phyloP scores from a whole-genome alignment of 2,113 vertebrate genomes.

The Emydura subglobosa region DNA sequence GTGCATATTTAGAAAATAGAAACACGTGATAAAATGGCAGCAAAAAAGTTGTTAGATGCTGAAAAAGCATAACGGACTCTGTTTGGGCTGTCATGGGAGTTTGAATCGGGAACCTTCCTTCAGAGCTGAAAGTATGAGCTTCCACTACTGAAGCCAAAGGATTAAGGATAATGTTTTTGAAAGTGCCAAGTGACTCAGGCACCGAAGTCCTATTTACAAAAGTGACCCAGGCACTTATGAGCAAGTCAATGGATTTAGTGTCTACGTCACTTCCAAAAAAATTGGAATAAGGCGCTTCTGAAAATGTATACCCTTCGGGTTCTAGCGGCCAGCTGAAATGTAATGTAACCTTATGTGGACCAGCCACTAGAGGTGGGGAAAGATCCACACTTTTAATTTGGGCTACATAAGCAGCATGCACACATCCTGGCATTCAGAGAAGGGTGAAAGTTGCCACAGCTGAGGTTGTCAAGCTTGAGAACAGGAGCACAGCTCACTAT shows the following conservation, averaged over 20 bases:
- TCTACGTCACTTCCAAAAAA: too few species aligned
- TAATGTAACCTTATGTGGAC: background rate
- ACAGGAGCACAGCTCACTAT: too few species aligned
- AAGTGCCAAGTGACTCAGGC: background rate
- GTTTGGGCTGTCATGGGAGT: background rate
- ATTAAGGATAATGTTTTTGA: background rate
- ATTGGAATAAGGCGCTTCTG: background rate
- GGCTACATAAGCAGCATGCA: background rate
- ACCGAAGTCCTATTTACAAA: background rate
- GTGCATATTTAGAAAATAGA: background rate
- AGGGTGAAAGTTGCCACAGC: background rate
- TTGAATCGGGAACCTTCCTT: background rate
- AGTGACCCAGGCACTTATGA: background rate
- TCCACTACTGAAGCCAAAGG: background rate
- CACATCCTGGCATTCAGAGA: background rate
- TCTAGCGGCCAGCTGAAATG: background rate
- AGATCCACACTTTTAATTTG: background rate
- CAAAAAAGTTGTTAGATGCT: background rate
- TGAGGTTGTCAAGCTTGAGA: too few species aligned
- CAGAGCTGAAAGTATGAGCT: background rate
- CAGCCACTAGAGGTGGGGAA: background rate
- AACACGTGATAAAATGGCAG: slow-evolving; percentile 14
- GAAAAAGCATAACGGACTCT: background rate
- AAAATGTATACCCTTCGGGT: background rate
- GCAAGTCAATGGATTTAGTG: too few species aligned